These are phyloP conservation scores for Tretioscincus oriximinensis DNA, from an alignment of 2,113 vertebrate species.

Conservation along the genomic window DNA sequence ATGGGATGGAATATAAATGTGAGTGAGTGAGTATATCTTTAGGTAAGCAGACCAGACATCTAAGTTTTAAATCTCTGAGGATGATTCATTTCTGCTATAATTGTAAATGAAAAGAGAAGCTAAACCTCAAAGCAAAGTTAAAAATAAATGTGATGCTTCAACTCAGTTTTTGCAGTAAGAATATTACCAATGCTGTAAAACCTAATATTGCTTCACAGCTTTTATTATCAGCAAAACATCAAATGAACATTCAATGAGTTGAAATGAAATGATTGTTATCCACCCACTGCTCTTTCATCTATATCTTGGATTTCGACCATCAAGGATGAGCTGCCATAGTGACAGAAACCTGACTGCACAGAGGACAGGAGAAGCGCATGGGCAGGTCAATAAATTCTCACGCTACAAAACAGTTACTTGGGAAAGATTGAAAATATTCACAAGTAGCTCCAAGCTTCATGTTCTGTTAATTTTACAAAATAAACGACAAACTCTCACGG, in stretches of 20 bases:
- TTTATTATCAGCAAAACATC: accelerated
- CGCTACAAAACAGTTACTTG: not conserved
- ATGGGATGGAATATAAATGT: too few relatives aligned
- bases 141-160: constrained; percentile 28
- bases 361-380: not conserved
- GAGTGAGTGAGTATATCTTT: not conserved
- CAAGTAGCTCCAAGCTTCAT: not conserved
- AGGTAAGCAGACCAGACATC: not conserved
- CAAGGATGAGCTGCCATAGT: not conserved
- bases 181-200: constrained; percentile 41
- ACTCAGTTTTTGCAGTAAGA: not conserved
- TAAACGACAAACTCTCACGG: not conserved
- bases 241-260: accelerated
- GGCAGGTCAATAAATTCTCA: not conserved
- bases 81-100: not conserved
- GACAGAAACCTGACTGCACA: not conserved
- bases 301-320: not conserved
- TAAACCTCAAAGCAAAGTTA: constrained; percentile 12
- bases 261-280: accelerated
- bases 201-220: constrained; percentile 23
- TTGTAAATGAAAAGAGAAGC: not conserved
- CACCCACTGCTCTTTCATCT: not conserved
- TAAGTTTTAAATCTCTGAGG: not conserved
- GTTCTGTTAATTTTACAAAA: not conserved
- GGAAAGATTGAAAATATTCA: not conserved